A percentile compares a stretch with the other conserved stretches of the same genome.
phyloP scores from a whole-genome alignment of 1,140 invertebrate species.

The Pseudomyrmex pallidus region DNA sequence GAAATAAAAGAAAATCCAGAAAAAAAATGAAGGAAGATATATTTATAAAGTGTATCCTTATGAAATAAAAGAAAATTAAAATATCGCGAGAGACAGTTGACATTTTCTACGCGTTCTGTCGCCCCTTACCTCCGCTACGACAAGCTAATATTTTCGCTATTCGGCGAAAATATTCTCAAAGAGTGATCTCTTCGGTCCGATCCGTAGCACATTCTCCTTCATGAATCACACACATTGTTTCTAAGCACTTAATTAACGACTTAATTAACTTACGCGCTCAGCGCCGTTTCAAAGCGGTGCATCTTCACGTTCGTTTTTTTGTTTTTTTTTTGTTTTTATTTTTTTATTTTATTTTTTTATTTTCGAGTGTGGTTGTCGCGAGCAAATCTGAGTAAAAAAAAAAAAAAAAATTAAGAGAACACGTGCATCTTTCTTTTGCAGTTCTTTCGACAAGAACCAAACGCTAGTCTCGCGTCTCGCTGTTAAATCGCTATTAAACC shows the following conservation, averaged over 20 bases:
- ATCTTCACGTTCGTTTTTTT: background rate
- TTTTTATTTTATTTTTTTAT: background rate
- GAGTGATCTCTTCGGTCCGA: background rate
- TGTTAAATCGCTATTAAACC: constrained; percentile 38
- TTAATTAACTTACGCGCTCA: constrained; percentile 13
- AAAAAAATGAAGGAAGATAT: background rate
- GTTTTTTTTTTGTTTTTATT: too few relatives aligned
- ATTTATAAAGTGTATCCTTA: background rate
- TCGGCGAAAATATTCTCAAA: background rate
- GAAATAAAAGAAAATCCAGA: constrained; percentile 8
- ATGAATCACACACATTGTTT: background rate
- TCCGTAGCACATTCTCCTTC: background rate
- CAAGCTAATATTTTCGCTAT: background rate
- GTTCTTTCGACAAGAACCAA: constrained; percentile 42
- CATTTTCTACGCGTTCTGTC: background rate
- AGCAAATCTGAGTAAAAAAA: constrained; percentile 61
- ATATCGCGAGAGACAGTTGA: background rate
- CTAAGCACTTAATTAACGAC: constrained; percentile 8
- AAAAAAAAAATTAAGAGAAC: constrained; percentile 57
- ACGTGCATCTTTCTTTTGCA: constrained; percentile 31
- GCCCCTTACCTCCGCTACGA: background rate
- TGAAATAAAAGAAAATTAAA: constrained; percentile 7
- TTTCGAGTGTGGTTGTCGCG: background rate
- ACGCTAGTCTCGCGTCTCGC: constrained; percentile 2
- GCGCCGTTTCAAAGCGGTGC: background rate